Base-by-base conservation (phyloP, 2,888 invertebrate genomes). In the Nebria salina region DNA sequence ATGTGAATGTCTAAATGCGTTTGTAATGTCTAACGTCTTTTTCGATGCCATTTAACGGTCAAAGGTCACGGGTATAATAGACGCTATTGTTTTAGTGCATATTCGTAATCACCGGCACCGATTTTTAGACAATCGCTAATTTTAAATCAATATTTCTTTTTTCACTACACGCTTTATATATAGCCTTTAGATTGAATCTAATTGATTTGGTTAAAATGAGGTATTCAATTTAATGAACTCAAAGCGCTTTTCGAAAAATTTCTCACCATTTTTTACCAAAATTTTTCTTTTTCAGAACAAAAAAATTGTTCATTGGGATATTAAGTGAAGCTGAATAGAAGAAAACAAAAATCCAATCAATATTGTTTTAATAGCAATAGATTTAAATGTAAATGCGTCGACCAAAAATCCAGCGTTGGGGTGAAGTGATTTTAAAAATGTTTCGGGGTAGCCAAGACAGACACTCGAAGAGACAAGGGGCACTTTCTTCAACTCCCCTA, bases 41-140 rank as follows among this genome's bases (percentile, higher is more conserved):
- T 70, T 70, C 9, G 7, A 26, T 70, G 70, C 79, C 75, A 78
- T 78, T 72, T 72, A 70, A 72, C 42, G 74, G 43, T 43, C 75
- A 75, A 65, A 76, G 65, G 9, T 78, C 73, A 68, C 42, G 68
- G 80, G 66, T 43, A 80, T 80, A 80, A 80, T 80, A 72, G 80
- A 70, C 5, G 64, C 34, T 65, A 26, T 80, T 80, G 79, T 80
- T 68, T 80, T 15, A 70, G 64, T 75, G n/a, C 42, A 76, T 81
- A 81, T 76, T 76, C 81, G 72, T 81, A 81, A 81, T 81, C 65
- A 42, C 76, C 43, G n/a, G 76, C 26, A 65, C 20, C 20, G 43
- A 76, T 81, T 81, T 81, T 76, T 76, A 76, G 76, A 76, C 76
- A 76, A 81, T 76, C 81, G 75, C 76, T 81, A 81, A 81, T 81